These are phyloP conservation scores for Pristionchus fissidentatus DNA, from an alignment of 2,888 invertebrate genomes.

Conservation along the genomic window DNA sequence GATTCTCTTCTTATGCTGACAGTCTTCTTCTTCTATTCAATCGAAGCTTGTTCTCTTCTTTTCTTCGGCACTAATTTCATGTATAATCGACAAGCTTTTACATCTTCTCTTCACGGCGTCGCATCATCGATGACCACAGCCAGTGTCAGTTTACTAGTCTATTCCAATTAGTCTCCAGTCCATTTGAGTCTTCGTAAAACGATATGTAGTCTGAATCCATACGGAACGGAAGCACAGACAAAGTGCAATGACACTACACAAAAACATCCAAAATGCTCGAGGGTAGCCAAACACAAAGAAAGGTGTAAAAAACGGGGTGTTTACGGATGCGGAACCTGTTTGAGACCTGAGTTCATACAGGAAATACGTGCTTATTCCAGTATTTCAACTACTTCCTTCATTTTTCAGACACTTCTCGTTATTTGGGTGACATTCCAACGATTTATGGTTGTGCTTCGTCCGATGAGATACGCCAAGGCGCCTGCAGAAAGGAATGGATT, in stretches of 20 bases:
- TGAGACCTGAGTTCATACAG: background rate
- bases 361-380: background rate
- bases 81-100: conserved; percentile 65
- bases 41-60: conserved; percentile 70
- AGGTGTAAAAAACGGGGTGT: no score
- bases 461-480: conserved; percentile 67
- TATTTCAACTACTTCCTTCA: background rate
- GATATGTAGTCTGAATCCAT: no score
- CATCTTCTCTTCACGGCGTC: conserved; percentile 65
- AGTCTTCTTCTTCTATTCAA: conserved; percentile 69
- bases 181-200: background rate
- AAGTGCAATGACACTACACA: background rate
- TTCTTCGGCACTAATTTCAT: conserved; percentile 67
- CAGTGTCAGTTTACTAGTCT: conserved; percentile 56
- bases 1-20: conserved; percentile 70
- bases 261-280: no score
- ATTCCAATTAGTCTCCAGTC: background rate
- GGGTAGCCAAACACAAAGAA: no score
- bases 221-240: no score
- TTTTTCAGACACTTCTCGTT: conserved; percentile 72
- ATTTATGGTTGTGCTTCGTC: conserved; percentile 71
- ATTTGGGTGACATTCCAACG: conserved; percentile 72
- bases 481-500: conserved; percentile 37
- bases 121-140: conserved; percentile 68
- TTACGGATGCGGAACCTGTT: background rate